Evolutionary conservation across 2,113 vertebrate genomes (phyloP).

Genomic region (Paratilapia polleni): DNA sequence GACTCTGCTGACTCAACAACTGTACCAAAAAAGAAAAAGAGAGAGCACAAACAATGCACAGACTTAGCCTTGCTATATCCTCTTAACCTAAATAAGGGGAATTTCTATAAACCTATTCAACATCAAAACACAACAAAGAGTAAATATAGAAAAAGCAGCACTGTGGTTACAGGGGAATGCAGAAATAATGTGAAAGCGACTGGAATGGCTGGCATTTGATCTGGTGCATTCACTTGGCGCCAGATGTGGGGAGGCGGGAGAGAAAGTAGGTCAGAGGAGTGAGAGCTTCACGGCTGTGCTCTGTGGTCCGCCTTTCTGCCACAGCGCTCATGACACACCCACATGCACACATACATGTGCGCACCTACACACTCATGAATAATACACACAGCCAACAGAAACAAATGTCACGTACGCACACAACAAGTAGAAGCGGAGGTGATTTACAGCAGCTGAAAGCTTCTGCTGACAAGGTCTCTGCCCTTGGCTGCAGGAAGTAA

Average conservation of each 20-base stretch:
- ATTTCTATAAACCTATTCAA: slow-evolving; percentile 26
- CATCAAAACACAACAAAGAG: slow-evolving; percentile 38
- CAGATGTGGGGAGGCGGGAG: slow-evolving; percentile 72
- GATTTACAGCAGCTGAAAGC: slow-evolving; percentile 64
- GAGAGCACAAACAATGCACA: slow-evolving; percentile 2
- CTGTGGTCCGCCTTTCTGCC: slow-evolving; percentile 43
- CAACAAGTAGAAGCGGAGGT: slow-evolving; percentile 23
- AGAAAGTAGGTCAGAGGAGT: slow-evolving; percentile 77
- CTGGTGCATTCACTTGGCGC: slow-evolving; percentile 60
- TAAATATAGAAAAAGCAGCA: slow-evolving; percentile 22
- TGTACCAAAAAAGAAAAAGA: slow-evolving; percentile 20
- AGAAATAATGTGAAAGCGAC: slow-evolving; percentile 42
- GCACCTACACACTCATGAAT: slow-evolving; percentile 43
- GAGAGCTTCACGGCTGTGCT: slow-evolving; percentile 50
- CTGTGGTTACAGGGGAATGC: slow-evolving; percentile 36
- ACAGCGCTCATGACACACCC: slow-evolving; percentile 47
- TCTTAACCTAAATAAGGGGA: slow-evolving; percentile 23
- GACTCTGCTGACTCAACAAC: slow-evolving; percentile 60
- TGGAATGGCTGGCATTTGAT: slow-evolving; percentile 76
- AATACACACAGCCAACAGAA: slow-evolving; percentile 38
- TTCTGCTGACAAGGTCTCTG: slow-evolving; percentile 65
- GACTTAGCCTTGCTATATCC: slow-evolving; percentile 10
- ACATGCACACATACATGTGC: slow-evolving; percentile 26
- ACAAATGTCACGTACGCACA: background rate
- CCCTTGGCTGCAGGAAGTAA: slow-evolving; percentile 48